Conservation (phyloP, 2,888 invertebrate genomes). For the Agonopterix heracliana region DNA sequence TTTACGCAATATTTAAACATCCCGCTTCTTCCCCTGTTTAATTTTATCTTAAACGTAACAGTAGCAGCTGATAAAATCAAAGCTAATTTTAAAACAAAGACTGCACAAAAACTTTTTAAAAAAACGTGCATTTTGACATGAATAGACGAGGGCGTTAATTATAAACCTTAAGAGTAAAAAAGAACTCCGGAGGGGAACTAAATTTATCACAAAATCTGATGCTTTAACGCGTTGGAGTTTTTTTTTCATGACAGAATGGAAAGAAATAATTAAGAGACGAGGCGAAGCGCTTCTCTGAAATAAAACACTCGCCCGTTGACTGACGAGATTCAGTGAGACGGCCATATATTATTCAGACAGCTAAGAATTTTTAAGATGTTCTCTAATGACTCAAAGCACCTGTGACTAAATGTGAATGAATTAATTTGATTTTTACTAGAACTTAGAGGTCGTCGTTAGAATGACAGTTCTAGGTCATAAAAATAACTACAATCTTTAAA, state of each 20-base stretch:
- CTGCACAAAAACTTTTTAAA: not conserved
- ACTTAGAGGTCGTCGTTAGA: too few species aligned
- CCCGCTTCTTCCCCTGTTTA: too few species aligned
- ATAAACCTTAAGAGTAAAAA: slow-evolving; percentile 38
- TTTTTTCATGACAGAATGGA: slow-evolving; percentile 54
- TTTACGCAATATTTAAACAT: too few species aligned
- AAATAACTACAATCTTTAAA: too few species aligned
- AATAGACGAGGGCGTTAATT: slow-evolving; percentile 47
- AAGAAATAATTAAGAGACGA: slow-evolving; percentile 68
- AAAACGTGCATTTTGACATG: slow-evolving; percentile 30
- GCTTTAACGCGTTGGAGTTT: slow-evolving; percentile 45
- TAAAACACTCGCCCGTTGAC: slow-evolving; percentile 62
- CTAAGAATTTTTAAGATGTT: slow-evolving; percentile 33
- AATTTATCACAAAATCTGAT: slow-evolving; percentile 68
- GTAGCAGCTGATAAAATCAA: too few species aligned
- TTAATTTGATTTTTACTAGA: not conserved
- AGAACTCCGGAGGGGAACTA: slow-evolving; percentile 47
- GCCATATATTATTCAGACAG: slow-evolving; percentile 34
- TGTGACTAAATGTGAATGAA: slow-evolving; percentile 26
- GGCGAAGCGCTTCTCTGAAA: slow-evolving; percentile 54
- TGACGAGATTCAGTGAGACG: slow-evolving; percentile 47
- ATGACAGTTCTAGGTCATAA: too few species aligned
- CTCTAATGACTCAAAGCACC: slow-evolving; percentile 47
- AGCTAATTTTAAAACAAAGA: too few species aligned
- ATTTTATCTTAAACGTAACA: too few species aligned